phyloP scores from a whole-genome alignment of 1,140 invertebrate genomes.

The Ectropis grisescens region DNA sequence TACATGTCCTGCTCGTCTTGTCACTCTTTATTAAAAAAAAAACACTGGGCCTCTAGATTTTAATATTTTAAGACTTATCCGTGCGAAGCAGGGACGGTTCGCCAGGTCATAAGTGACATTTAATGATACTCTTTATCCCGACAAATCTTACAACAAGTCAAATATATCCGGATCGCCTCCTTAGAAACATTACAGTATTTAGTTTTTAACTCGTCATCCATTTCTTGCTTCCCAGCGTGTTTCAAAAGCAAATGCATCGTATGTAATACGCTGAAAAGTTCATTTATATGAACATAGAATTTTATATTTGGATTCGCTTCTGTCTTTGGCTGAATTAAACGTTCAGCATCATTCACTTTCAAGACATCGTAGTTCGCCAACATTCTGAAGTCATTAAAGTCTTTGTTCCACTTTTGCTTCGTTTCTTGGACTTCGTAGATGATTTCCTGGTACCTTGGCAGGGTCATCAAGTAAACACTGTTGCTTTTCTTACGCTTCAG shows the following conservation, averaged over 20 bases:
- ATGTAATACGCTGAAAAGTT: constrained; percentile 40
- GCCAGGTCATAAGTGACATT: too few species aligned
- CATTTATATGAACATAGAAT: constrained; percentile 38
- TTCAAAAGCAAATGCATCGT: constrained; percentile 45
- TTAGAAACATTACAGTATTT: constrained; percentile 54
- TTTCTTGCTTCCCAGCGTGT: constrained; percentile 31
- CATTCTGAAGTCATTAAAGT: constrained; percentile 39
- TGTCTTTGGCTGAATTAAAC: constrained; percentile 30
- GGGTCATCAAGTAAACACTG: constrained; percentile 31
- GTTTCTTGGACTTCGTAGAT: constrained; percentile 33
- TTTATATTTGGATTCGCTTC: constrained; percentile 20
- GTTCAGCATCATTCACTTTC: constrained; percentile 24
- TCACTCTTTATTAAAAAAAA: too few species aligned
- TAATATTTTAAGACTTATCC: too few species aligned
- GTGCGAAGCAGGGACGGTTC: too few species aligned
- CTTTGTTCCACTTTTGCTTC: constrained; percentile 27
- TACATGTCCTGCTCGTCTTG: too few species aligned
- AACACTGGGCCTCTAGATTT: too few species aligned
- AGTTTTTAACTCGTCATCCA: constrained; percentile 35
- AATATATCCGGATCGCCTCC: constrained; percentile 43
- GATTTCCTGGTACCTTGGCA: constrained; percentile 29
- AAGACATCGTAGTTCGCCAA: constrained; percentile 41
- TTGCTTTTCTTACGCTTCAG: constrained; percentile 34
- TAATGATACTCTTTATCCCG: too few species aligned
- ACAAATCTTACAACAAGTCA: constrained; percentile 35